Evolutionary conservation across 2,888 invertebrate genomes (phyloP), one percentile per base, ranked within the genome.

Genomic region (Drosophila atripex): DNA sequence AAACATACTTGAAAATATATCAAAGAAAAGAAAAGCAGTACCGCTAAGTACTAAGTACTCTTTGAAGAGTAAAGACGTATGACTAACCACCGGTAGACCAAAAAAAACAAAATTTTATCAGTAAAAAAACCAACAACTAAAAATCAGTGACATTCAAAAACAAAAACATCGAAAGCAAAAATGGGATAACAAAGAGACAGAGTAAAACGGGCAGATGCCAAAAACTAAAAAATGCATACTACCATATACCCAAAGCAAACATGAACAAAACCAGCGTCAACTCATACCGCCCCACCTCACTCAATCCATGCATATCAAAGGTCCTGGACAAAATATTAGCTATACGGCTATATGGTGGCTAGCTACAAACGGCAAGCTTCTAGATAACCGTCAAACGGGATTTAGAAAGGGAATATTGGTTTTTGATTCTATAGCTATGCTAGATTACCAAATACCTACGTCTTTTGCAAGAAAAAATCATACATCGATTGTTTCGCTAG

Each of bases 321-420:
- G 35, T 35, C 11, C n/a, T 35, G 3, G 5, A 46, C 12, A 46
- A 46, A 5, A 46, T 46, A 11, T n/a, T 46, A 11, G 7, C 28
- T 7, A 46, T 28, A 46, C 46, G 28, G n/a, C 46, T 46, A 12
- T 46, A 12, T 46, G 46, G 46, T 46, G 46, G 46, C 46, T 46
- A 12, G 46, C 46, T 0, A 23, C n/a, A 21, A 46, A 46, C 4
- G 21, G 46, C 46, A 46, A 46, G 46, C n/a, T 46, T n/a, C 23
- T 46, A 25, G 46, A 46, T n/a, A 46, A 23, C 25, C 14, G 46
- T 46, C 46, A 25, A 43, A 16, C 21, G 7, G 11, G 43, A 21
- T 43, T 43, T 18, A 21, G 18, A 43, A 43, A 43, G 43, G 23
- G 28, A 23, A 46, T 28, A 46, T 46, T 28, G 12, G 32, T 32